Percentiles rank a stretch among this genome's conserved stretches.
Conservation (phyloP, 2,113 vertebrate genomes). For the Sminthopsis crassicaudata region DNA sequence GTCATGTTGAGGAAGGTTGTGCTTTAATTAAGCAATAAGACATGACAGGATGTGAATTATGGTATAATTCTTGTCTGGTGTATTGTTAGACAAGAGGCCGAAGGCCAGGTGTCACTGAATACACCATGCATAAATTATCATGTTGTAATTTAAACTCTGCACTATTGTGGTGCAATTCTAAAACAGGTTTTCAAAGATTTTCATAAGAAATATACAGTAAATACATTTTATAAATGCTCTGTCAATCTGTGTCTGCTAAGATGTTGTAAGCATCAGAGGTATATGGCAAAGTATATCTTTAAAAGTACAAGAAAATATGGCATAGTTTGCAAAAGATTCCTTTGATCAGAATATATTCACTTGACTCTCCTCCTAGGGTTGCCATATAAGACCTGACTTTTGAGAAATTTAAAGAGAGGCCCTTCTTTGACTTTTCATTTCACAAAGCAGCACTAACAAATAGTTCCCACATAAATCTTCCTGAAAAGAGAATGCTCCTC, state of each 20-base stretch:
- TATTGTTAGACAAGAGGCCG: conserved; percentile 84
- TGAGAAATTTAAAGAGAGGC: conserved; percentile 9
- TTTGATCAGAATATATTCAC: conserved; percentile 17
- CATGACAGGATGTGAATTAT: conserved; percentile 83
- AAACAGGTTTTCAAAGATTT: conserved; percentile 59
- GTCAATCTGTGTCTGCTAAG: neutral
- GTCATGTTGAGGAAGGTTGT: conserved; percentile 81
- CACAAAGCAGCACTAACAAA: conserved; percentile 40
- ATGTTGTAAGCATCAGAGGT: neutral
- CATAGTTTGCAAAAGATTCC: neutral
- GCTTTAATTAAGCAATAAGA: conserved; percentile 87
- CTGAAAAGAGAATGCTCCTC: neutral
- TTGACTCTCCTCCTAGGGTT: neutral
- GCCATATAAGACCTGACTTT: neutral
- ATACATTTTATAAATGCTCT: neutral
- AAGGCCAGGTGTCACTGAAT: conserved; percentile 77
- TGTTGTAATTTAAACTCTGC: conserved; percentile 69
- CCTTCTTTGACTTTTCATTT: conserved; percentile 35
- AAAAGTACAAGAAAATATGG: neutral
- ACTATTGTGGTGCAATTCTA: conserved; percentile 54
- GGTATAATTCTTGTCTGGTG: conserved; percentile 82
- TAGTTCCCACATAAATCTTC: conserved; percentile 46
- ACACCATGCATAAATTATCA: conserved; percentile 76
- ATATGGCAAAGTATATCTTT: conserved; percentile 28
- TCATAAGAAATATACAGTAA: conserved; percentile 43